Percentiles rank a stretch among this genome's conserved stretches.
Evolutionary conservation across 1,140 invertebrate species (phyloP).

Genomic region (Drosophila saltans): DNA sequence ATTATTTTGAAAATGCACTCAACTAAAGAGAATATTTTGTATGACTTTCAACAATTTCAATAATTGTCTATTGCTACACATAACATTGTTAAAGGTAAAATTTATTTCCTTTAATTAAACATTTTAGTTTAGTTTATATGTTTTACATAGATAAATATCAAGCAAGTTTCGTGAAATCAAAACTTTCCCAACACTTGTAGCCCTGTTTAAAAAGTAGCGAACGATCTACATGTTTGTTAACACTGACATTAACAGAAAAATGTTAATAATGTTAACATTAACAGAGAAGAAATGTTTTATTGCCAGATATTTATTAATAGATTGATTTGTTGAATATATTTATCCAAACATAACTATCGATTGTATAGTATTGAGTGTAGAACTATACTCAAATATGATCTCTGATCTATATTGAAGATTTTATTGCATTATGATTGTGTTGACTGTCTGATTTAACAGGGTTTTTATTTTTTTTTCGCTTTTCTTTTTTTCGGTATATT

Average conservation of each 20-base stretch:
- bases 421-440: neutral
- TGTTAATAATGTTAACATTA: too few relatives aligned
- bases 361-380: neutral
- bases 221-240: neutral
- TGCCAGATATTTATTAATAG: neutral
- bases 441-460: neutral
- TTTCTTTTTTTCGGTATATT: slow-evolving; percentile 10
- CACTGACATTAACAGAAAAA: neutral
- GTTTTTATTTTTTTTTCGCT: slow-evolving; percentile 1
- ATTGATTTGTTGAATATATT: neutral
- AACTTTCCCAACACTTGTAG: neutral
- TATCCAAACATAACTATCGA: neutral
- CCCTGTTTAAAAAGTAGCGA: neutral
- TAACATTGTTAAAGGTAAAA: neutral
- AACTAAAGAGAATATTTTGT: too few relatives aligned
- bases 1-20: too few relatives aligned
- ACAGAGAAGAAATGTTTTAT: neutral
- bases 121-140: too few relatives aligned
- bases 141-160: too few relatives aligned
- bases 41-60: neutral
- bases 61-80: neutral
- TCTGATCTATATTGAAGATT: neutral
- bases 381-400: neutral
- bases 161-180: neutral
- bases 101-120: too few relatives aligned